phyloP scores from a whole-genome alignment of 2,113 vertebrate genomes.

The Bufo gargarizans region DNA sequence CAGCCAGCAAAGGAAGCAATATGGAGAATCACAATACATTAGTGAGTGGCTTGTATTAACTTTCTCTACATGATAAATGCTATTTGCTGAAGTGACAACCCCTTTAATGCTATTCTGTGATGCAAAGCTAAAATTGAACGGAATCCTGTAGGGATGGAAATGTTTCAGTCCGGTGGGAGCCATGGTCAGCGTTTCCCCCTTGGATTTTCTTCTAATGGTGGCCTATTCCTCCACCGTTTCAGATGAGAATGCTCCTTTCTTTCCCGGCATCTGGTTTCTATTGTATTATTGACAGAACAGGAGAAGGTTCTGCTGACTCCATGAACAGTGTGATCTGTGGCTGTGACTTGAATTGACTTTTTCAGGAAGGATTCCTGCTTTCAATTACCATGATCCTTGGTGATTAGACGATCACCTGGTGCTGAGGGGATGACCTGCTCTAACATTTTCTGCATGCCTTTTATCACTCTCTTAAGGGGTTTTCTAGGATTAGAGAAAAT shows the following conservation, averaged over 20 bases:
- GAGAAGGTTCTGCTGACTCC: constrained; percentile 64
- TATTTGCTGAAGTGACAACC: no score
- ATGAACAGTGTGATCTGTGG: constrained; percentile 61
- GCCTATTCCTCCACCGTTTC: neutral
- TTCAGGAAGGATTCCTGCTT: constrained; percentile 64
- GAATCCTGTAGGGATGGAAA: no score
- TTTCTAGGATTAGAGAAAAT: neutral
- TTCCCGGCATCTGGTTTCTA: constrained; percentile 71
- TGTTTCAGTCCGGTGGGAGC: neutral
- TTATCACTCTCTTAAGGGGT: neutral
- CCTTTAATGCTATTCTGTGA: neutral
- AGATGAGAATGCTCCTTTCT: constrained; percentile 44
- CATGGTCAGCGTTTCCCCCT: neutral
- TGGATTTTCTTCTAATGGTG: no score
- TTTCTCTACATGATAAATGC: no score
- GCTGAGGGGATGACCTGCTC: neutral
- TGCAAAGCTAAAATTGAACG: no score
- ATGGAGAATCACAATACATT: no score
- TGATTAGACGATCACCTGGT: constrained; percentile 1
- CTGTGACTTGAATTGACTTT: constrained; percentile 68
- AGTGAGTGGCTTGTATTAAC: no score
- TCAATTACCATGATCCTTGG: constrained; percentile 63
- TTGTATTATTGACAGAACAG: constrained; percentile 68
- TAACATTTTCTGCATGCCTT: neutral
- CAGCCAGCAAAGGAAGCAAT: no score